Conservation (phyloP, 2,888 invertebrate genomes). For the Epinotia ramella region DNA sequence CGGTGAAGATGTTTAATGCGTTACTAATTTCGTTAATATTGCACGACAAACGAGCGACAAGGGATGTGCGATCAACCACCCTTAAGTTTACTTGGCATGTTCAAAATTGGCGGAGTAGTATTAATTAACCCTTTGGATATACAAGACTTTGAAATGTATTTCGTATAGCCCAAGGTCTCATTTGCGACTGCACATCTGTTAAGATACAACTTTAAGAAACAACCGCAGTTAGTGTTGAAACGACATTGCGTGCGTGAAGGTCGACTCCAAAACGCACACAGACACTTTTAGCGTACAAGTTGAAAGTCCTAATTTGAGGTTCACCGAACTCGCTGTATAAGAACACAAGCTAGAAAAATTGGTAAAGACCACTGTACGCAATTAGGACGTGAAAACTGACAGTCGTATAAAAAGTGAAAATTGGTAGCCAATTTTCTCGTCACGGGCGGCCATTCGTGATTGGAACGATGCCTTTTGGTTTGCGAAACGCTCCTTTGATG, state of each 20-base stretch:
- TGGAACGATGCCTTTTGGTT: conserved; percentile 7
- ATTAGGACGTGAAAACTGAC: conserved; percentile 68
- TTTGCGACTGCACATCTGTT: not conserved
- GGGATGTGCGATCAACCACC: not conserved
- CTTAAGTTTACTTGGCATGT: not conserved
- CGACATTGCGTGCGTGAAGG: conserved; percentile 44
- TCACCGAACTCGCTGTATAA: conserved; percentile 67
- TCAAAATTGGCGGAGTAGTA: not conserved
- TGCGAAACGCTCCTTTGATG: conserved; percentile 19
- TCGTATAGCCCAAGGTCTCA: not conserved
- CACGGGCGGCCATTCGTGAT: conserved; percentile 18
- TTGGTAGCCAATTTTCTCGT: conserved; percentile 38
- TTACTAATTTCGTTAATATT: conserved; percentile 1
- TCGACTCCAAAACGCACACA: conserved; percentile 40
- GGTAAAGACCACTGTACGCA: conserved; percentile 70
- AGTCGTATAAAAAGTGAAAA: conserved; percentile 22
- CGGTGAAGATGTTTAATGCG: not conserved
- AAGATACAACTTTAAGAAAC: not conserved
- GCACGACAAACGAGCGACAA: not conserved
- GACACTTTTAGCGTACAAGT: conserved; percentile 49
- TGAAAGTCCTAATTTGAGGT: conserved; percentile 67
- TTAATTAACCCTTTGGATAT: not conserved
- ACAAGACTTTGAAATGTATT: not conserved
- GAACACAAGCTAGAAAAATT: conserved; percentile 69
- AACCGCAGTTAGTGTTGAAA: conserved; percentile 15